phyloP scores from a whole-genome alignment of 1,140 invertebrate genomes.

The Hesperophylax magnus region DNA sequence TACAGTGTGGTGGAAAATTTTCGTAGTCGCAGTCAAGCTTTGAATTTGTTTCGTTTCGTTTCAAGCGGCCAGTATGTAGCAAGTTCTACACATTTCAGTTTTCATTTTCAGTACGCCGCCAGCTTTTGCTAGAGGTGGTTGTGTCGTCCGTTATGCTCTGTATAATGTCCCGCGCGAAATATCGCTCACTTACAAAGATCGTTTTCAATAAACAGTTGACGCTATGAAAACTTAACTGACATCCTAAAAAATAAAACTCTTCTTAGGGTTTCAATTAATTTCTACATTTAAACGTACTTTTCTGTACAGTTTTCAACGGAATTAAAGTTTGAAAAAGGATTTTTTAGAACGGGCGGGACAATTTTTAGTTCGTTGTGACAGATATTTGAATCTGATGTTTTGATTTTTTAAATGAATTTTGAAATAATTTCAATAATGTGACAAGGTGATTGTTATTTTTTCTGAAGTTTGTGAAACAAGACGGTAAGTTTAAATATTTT shows the following conservation, averaged over 20 bases:
- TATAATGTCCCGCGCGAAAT: background rate
- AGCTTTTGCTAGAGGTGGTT: background rate
- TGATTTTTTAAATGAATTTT: background rate
- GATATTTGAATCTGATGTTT: background rate
- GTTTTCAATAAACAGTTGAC: background rate
- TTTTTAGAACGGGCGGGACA: background rate
- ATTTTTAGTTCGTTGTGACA: background rate
- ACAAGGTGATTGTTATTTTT: no score
- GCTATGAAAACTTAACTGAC: background rate
- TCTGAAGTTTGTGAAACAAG: no score
- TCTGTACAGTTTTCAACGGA: background rate
- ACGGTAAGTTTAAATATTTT: no score
- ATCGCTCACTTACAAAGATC: constrained; percentile 8
- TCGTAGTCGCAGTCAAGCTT: background rate
- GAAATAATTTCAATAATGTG: background rate
- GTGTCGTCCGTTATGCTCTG: background rate
- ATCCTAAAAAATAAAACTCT: background rate
- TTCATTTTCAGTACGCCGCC: background rate
- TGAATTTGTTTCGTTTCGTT: background rate
- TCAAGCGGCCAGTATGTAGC: background rate
- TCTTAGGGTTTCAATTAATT: background rate
- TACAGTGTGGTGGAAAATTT: no score
- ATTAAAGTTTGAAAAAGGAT: background rate
- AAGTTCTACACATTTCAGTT: background rate
- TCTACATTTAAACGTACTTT: no score